A percentile compares a stretch with the other conserved stretches of the same genome.
phyloP scores from a whole-genome alignment of 2,888 invertebrate genomes.

The Ochropleura leucogaster region DNA sequence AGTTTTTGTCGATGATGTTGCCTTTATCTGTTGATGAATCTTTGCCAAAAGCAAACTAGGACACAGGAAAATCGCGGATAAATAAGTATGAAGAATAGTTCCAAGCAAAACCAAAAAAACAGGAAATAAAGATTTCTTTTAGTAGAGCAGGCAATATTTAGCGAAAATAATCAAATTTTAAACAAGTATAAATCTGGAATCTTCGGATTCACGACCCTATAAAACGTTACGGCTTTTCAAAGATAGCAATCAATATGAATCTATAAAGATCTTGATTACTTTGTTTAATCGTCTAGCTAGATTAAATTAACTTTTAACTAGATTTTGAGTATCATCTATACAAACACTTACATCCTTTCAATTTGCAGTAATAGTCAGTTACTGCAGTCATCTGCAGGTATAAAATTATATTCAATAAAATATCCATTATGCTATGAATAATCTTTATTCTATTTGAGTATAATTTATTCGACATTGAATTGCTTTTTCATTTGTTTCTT shows the following conservation, averaged over 20 bases:
- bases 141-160: not conserved
- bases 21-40: slow-evolving; percentile 62
- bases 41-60: slow-evolving; percentile 45
- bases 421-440: slow-evolving; percentile 21
- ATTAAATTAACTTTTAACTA: slow-evolving; percentile 48
- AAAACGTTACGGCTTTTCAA: slow-evolving; percentile 53
- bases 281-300: slow-evolving; percentile 42
- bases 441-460: slow-evolving; percentile 29
- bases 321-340: slow-evolving; percentile 41
- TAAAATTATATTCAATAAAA: slow-evolving; percentile 38
- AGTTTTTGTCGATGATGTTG: slow-evolving; percentile 63
- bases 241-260: slow-evolving; percentile 45
- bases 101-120: not conserved
- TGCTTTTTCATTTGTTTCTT: slow-evolving; percentile 47
- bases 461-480: slow-evolving; percentile 39
- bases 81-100: not conserved
- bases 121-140: not conserved
- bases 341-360: slow-evolving; percentile 44
- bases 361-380: slow-evolving; percentile 50
- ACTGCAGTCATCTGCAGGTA: slow-evolving; percentile 19
- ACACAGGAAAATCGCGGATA: slow-evolving; percentile 10
- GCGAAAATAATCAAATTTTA: slow-evolving; percentile 32
- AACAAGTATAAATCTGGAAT: slow-evolving; percentile 11
- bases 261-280: slow-evolving; percentile 47
- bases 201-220: slow-evolving; percentile 39